Conservation (phyloP, 1,140 invertebrate species). For the Hyphantria cunea region DNA sequence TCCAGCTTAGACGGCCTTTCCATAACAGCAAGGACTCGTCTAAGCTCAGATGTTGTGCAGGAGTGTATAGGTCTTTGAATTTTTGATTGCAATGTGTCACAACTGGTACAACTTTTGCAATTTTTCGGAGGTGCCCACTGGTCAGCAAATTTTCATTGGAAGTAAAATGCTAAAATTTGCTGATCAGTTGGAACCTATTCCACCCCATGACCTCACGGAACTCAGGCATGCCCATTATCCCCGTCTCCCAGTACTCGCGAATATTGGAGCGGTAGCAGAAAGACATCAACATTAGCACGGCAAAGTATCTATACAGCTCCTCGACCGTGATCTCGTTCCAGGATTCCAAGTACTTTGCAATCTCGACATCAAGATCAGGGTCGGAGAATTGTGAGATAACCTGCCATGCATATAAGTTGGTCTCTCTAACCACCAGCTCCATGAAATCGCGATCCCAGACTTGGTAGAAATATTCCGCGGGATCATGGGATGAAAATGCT, state of each 20-base stretch:
- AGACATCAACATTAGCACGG: background rate
- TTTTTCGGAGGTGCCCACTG: slow-evolving; percentile 9
- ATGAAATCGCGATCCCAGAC: background rate
- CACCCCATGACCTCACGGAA: slow-evolving; percentile 24
- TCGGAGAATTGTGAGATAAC: background rate
- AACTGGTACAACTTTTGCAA: slow-evolving; percentile 40
- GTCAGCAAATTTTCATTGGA: background rate
- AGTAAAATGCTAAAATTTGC: slow-evolving; percentile 37
- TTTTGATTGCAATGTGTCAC: slow-evolving; percentile 34
- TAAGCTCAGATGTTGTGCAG: slow-evolving; percentile 35
- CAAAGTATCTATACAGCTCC: background rate
- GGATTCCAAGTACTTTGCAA: background rate
- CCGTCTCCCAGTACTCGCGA: slow-evolving; percentile 29
- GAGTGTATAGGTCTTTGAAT: slow-evolving; percentile 16
- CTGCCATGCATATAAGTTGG: background rate
- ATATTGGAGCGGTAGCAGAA: background rate
- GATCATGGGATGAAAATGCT: background rate
- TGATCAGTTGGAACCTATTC: slow-evolving; percentile 18
- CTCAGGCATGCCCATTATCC: slow-evolving; percentile 31
- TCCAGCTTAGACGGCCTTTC: slow-evolving; percentile 33
- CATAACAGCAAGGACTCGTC: slow-evolving; percentile 35
- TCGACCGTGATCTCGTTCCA: background rate
- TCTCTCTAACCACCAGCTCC: background rate
- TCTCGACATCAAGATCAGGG: background rate
- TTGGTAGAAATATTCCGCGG: background rate